Percentiles rank a stretch among this genome's conserved stretches.
phyloP scores from a whole-genome alignment of 2,888 invertebrate species.

The Eupeodes luniger region DNA sequence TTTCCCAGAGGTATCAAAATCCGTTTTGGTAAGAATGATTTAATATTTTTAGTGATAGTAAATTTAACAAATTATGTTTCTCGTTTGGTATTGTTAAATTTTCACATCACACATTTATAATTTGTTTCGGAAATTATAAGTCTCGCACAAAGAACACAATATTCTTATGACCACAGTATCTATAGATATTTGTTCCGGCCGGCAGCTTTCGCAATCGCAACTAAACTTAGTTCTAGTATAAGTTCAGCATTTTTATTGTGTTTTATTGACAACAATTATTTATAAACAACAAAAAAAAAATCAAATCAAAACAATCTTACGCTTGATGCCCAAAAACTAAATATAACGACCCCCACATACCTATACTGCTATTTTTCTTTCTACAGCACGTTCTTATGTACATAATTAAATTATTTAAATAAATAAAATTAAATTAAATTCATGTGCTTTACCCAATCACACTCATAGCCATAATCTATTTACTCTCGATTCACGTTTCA shows the following conservation, averaged over 20 bases:
- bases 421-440: not conserved
- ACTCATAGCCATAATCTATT: not conserved
- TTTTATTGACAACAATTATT: conserved; percentile 12
- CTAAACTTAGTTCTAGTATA: conserved; percentile 6
- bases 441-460: conserved; percentile 1
- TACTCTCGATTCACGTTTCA: conserved; percentile 23
- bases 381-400: not conserved
- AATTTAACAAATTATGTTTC: conserved; percentile 1
- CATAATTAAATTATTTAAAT: not conserved
- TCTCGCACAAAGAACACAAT: not conserved
- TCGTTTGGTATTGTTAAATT: conserved; percentile 10
- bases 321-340: conserved; percentile 17
- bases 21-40: not conserved
- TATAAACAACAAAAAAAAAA: not conserved
- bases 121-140: conserved; percentile 11
- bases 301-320: not conserved
- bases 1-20: not conserved
- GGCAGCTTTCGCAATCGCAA: not conserved
- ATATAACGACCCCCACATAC: conserved; percentile 9
- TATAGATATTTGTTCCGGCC: conserved; percentile 16
- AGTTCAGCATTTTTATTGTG: conserved; percentile 13
- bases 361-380: not conserved
- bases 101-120: conserved; percentile 11
- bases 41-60: not conserved
- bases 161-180: too few species aligned